Evolutionary conservation across 2,113 vertebrate species (phyloP).

Genomic region (Zapornia atra): DNA sequence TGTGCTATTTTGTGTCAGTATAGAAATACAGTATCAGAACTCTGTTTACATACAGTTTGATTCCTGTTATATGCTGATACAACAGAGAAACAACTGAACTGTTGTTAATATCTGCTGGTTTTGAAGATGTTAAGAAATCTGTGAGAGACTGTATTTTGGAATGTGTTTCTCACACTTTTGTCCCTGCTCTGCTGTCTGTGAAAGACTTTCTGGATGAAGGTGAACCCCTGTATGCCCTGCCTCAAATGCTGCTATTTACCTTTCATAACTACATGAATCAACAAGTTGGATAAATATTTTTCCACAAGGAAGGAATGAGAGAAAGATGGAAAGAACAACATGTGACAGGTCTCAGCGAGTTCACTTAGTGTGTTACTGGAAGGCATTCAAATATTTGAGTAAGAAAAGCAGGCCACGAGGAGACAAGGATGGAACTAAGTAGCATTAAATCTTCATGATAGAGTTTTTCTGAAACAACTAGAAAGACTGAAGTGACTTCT

Average conservation of each 20-base stretch:
- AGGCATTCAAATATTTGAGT: neutral
- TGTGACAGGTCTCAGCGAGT: neutral
- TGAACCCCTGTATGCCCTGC: neutral
- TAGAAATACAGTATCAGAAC: neutral
- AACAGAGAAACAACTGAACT: neutral
- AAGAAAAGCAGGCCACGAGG: neutral
- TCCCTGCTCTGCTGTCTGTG: neutral
- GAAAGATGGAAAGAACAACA: neutral
- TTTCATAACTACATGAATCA: neutral
- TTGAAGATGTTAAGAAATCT: neutral
- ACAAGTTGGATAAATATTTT: constrained; percentile 14
- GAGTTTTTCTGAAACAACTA: neutral
- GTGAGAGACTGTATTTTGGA: neutral
- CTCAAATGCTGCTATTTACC: neutral
- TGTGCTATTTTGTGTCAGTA: neutral
- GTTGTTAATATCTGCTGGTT: neutral
- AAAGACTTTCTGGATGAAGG: neutral
- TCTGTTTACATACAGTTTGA: neutral
- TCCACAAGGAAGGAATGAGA: neutral
- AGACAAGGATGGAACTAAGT: neutral
- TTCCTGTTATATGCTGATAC: neutral
- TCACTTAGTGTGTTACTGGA: neutral
- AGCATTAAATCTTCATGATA: neutral
- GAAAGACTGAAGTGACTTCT: neutral
- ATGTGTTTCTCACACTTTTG: neutral